phyloP scores from a whole-genome alignment of 2,888 invertebrate species.

The Eupithecia insigniata region DNA sequence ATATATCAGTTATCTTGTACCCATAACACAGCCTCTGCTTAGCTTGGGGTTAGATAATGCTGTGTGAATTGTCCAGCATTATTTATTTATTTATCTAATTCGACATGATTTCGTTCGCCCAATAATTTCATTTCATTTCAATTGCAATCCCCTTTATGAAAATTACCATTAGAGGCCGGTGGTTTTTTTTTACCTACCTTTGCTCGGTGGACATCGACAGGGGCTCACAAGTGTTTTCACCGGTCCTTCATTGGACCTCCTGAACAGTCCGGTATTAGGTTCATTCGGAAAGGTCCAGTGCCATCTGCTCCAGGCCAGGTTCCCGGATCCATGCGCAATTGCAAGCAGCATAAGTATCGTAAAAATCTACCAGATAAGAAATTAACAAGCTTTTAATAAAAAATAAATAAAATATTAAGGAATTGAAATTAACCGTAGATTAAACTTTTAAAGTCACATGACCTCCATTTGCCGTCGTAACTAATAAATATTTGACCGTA shows the following conservation, averaged over 20 bases:
- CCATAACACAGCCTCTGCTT: too few relatives aligned
- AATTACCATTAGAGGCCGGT: neutral
- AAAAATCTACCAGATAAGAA: conserved; percentile 41
- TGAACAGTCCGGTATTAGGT: conserved; percentile 41
- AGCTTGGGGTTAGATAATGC: too few relatives aligned
- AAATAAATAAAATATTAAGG: too few relatives aligned
- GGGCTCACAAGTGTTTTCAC: conserved; percentile 43
- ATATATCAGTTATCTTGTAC: too few relatives aligned
- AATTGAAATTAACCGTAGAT: neutral
- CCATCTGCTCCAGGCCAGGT: conserved; percentile 53
- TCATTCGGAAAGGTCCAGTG: conserved; percentile 47
- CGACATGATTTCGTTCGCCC: too few relatives aligned
- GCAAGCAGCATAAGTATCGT: conserved; percentile 36
- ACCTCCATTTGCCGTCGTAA: neutral
- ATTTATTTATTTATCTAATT: too few relatives aligned
- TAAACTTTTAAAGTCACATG: neutral
- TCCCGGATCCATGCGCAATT: conserved; percentile 21
- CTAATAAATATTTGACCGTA: neutral
- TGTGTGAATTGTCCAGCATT: too few relatives aligned
- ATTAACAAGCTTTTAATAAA: neutral
- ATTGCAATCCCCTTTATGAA: too few relatives aligned
- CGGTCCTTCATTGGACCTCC: conserved; percentile 46
- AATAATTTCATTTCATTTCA: too few relatives aligned
- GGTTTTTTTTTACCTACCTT: conserved; percentile 52
- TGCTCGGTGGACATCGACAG: conserved; percentile 64